phyloP scores from a whole-genome alignment of 1,140 invertebrate genomes.

The Drosophila athabasca region DNA sequence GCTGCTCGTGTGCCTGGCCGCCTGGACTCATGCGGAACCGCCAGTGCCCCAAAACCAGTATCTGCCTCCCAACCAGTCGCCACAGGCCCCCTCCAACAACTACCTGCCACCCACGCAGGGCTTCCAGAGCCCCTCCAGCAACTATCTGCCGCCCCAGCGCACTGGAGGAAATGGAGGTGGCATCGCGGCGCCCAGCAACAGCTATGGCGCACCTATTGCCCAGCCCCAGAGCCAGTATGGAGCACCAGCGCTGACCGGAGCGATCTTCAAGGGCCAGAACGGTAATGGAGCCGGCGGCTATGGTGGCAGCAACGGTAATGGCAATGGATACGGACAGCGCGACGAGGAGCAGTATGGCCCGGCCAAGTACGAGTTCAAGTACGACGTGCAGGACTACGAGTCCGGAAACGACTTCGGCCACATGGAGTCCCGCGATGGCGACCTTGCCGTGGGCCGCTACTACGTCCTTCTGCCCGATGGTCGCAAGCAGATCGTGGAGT shows the following conservation, averaged over 20 bases:
- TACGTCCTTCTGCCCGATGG: conserved; percentile 91
- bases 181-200: conserved; percentile 73
- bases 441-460: conserved; percentile 88
- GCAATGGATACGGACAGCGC: conserved; percentile 70
- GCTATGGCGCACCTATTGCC: conserved; percentile 83
- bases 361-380: conserved; percentile 90
- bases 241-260: conserved; percentile 83
- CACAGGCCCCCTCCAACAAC: conserved; percentile 74
- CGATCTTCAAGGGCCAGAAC: conserved; percentile 83
- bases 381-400: conserved; percentile 88
- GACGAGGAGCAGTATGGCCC: conserved; percentile 85
- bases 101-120: conserved; percentile 77
- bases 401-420: conserved; percentile 90
- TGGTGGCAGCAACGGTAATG: conserved; percentile 49
- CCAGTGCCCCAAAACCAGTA: conserved; percentile 85
- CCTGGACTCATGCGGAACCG: conserved; percentile 82
- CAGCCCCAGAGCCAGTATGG: conserved; percentile 83
- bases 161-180: conserved; percentile 42
- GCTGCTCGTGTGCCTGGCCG: conserved; percentile 74
- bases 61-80: conserved; percentile 84
- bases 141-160: conserved; percentile 78
- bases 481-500: conserved; percentile 90
- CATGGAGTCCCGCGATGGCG: conserved; percentile 88
- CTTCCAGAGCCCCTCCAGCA: conserved; percentile 72
- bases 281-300: conserved; percentile 56